These are phyloP conservation scores for Zoanthus solanderi DNA, from an alignment of 92 coral and sea anemone genomes.

Conservation along the genomic window DNA sequence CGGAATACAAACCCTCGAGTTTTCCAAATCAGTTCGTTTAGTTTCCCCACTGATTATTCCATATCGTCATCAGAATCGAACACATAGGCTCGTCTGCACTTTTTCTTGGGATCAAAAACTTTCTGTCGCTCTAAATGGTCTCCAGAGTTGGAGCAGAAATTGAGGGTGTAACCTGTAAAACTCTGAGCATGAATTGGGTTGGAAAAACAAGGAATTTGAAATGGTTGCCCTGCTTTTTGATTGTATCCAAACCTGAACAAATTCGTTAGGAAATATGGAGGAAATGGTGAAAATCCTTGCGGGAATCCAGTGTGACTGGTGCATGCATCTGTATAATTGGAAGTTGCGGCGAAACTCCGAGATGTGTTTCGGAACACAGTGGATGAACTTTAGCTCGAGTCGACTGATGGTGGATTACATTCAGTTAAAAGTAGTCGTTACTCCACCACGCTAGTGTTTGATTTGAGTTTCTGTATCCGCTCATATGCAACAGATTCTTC, in stretches of 20 bases:
- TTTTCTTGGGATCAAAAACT: not conserved
- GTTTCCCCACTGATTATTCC: not conserved
- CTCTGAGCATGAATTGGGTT: not conserved
- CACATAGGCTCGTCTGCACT: not conserved
- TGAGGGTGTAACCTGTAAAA: not conserved
- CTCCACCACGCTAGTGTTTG: not conserved
- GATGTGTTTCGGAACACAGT: not conserved
- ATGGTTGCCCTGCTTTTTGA: not conserved
- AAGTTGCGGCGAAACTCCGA: not conserved
- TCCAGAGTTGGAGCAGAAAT: not conserved
- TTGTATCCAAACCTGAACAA: not conserved
- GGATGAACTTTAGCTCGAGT: not conserved
- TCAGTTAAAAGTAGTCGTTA: conserved; percentile 1
- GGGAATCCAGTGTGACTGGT: conserved; percentile 2
- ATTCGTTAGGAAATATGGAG: not conserved
- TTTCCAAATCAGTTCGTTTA: too few relatives aligned
- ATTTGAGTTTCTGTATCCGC: not conserved
- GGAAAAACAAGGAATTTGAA: not conserved
- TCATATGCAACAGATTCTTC: conserved; percentile 38
- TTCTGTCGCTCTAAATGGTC: not conserved
- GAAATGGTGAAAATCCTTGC: not conserved
- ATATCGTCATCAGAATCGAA: not conserved
- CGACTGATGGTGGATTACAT: not conserved
- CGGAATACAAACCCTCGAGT: not conserved
- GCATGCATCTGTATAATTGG: not conserved